These are phyloP conservation scores for Scaptomyza reducta DNA, from an alignment of 2,888 invertebrate species.

Conservation along the genomic window DNA sequence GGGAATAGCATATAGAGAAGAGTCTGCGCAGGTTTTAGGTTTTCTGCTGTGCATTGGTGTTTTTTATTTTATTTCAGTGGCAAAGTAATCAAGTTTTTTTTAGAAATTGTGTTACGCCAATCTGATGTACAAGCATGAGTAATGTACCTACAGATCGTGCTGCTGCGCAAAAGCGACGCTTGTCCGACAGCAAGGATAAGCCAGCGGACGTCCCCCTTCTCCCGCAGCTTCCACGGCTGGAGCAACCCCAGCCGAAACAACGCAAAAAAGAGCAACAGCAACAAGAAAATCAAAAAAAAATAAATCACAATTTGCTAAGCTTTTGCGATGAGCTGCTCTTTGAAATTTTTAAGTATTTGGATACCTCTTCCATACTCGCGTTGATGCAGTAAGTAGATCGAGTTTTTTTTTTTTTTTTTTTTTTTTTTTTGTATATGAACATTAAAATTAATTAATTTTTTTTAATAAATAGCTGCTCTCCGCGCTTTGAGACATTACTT, in stretches of 20 bases:
- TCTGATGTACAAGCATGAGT: slow-evolving; percentile 51
- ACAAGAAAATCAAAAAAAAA: slow-evolving; percentile 1
- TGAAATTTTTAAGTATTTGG: slow-evolving; percentile 82
- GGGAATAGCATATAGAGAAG: slow-evolving; percentile 50
- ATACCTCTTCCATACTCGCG: slow-evolving; percentile 78
- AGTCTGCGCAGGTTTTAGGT: slow-evolving; percentile 44
- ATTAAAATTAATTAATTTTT: background rate
- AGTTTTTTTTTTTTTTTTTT: background rate
- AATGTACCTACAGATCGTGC: slow-evolving; percentile 50
- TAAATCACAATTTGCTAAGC: slow-evolving; percentile 58
- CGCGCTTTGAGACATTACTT: slow-evolving; percentile 78
- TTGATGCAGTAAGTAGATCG: slow-evolving; percentile 77
- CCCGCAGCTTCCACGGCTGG: slow-evolving; percentile 19
- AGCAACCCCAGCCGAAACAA: slow-evolving; percentile 61
- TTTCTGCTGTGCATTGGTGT: slow-evolving; percentile 41
- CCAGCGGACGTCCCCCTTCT: slow-evolving; percentile 26
- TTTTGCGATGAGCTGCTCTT: slow-evolving; percentile 83
- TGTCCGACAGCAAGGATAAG: slow-evolving; percentile 54
- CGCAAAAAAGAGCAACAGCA: slow-evolving; percentile 52
- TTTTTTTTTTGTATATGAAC: background rate
- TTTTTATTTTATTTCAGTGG: slow-evolving; percentile 30
- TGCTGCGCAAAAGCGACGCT: slow-evolving; percentile 69
- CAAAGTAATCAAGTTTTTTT: slow-evolving; percentile 37
- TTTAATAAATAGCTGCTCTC: slow-evolving; percentile 73
- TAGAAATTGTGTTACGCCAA: slow-evolving; percentile 14